Conservation (phyloP, 2,888 invertebrate genomes). For the Microdon myrmicae region DNA sequence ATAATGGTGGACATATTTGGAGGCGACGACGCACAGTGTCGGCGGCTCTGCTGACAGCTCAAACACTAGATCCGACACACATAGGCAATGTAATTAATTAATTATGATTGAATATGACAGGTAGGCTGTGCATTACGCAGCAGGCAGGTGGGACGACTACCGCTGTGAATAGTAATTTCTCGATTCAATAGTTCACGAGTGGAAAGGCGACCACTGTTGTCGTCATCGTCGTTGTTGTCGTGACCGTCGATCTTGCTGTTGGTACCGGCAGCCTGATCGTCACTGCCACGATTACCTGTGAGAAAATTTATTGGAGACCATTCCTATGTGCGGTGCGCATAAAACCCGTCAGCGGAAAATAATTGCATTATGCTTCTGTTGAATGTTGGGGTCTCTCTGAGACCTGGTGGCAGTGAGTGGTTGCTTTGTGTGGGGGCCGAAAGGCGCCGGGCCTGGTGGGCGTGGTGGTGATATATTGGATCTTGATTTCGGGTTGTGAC, state of each 20-base stretch:
- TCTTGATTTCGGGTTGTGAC: conserved; percentile 40
- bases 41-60: conserved; percentile 5
- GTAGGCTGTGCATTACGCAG: conserved; percentile 34
- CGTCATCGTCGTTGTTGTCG: conserved; percentile 6
- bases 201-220: too few relatives aligned
- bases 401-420: too few relatives aligned
- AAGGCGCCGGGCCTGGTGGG: conserved; percentile 39
- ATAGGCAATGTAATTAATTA: conserved; percentile 46
- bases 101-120: conserved; percentile 52
- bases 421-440: conserved; percentile 18
- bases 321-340: conserved; percentile 39
- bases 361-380: conserved; percentile 51
- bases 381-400: conserved; percentile 14
- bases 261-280: conserved; percentile 1
- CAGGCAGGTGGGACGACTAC: conserved; percentile 47
- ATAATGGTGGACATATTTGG: background rate
- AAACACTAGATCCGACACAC: conserved; percentile 14
- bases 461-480: conserved; percentile 47
- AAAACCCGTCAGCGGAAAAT: conserved; percentile 49
- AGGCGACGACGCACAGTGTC: background rate
- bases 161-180: conserved; percentile 45
- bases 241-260: conserved; percentile 10
- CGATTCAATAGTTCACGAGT: conserved; percentile 44
- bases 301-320: conserved; percentile 46
- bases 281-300: conserved; percentile 7